A percentile compares a stretch with the other conserved stretches of the same genome.
These are phyloP conservation scores for Poeciliopsis turrubarensis DNA, from an alignment of 2,113 vertebrate genomes.

Conservation along the genomic window DNA sequence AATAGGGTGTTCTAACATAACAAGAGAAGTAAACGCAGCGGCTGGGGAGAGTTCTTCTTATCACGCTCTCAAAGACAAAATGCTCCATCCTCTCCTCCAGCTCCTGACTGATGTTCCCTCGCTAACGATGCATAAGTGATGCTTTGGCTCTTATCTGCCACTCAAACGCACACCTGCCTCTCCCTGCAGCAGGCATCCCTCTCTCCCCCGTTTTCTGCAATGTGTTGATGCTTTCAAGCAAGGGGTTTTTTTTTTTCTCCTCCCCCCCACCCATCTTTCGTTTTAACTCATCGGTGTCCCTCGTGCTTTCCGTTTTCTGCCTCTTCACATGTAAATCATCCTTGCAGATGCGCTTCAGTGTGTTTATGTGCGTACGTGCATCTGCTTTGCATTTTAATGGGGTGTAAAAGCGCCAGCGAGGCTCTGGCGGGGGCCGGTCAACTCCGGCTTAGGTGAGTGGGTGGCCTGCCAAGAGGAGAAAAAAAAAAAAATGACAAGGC, in stretches of 20 bases:
- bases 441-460: constrained; percentile 52
- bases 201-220: constrained; percentile 21
- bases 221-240: constrained; percentile 40
- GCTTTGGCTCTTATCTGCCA: constrained; percentile 69
- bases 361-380: not conserved
- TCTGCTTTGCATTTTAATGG: constrained; percentile 42
- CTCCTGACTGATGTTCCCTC: constrained; percentile 63
- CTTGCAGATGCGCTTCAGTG: constrained; percentile 16
- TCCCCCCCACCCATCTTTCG: not conserved
- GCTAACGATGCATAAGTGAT: constrained; percentile 71
- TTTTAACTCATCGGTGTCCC: constrained; percentile 3
- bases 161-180: constrained; percentile 66
- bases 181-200: constrained; percentile 16
- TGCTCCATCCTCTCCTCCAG: constrained; percentile 34
- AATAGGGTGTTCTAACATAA: constrained; percentile 40
- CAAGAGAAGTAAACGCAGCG: constrained; percentile 38
- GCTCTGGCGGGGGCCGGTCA: constrained; percentile 17
- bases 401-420: constrained; percentile 37
- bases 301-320: constrained; percentile 25
- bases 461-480: constrained; percentile 58
- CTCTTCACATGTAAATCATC: constrained; percentile 28
- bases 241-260: not conserved
- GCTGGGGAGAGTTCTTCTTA: constrained; percentile 40
- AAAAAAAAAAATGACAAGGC: constrained; percentile 44
- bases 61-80: constrained; percentile 47